Evolutionary conservation across 2,797 vertebrate species (phyloP).

Genomic region (Mormyrus hasselquistii): DNA sequence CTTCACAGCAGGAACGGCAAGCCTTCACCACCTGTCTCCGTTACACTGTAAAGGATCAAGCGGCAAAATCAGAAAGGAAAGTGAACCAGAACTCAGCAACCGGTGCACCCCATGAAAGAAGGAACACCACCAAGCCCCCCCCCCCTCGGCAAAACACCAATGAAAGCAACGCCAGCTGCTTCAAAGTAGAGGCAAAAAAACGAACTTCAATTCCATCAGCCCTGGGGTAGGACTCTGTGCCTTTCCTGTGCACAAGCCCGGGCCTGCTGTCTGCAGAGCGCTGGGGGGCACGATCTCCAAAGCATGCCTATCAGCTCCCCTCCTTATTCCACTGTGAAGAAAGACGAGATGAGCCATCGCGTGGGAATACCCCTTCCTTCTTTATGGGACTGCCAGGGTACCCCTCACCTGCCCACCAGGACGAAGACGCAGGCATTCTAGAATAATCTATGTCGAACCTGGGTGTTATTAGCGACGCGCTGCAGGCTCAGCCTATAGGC

Average conservation of each 20-base stretch:
- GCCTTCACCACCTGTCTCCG: background rate
- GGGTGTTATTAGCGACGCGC: background rate
- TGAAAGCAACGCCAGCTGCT: background rate
- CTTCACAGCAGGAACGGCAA: background rate
- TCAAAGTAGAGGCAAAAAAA: constrained; percentile 26
- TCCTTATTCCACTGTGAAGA: background rate
- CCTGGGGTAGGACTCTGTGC: constrained; percentile 54
- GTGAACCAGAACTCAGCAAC: background rate
- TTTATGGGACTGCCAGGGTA: background rate
- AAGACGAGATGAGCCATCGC: background rate
- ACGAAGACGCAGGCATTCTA: background rate
- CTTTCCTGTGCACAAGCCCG: constrained; percentile 52
- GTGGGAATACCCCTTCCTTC: background rate
- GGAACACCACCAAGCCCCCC: background rate
- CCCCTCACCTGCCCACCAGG: background rate
- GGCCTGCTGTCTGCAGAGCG: constrained; percentile 45
- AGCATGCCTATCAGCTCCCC: background rate
- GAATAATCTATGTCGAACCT: constrained; percentile 1
- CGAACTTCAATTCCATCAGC: constrained; percentile 46
- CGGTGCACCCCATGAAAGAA: background rate
- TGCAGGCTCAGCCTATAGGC: background rate
- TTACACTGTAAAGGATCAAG: background rate
- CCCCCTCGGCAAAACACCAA: background rate
- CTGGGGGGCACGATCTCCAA: constrained; percentile 40
- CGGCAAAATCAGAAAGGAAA: background rate